Conservation (phyloP, 30 jellyfish, hydroid and myxozoan species). For the Turritopsis rubra region DNA sequence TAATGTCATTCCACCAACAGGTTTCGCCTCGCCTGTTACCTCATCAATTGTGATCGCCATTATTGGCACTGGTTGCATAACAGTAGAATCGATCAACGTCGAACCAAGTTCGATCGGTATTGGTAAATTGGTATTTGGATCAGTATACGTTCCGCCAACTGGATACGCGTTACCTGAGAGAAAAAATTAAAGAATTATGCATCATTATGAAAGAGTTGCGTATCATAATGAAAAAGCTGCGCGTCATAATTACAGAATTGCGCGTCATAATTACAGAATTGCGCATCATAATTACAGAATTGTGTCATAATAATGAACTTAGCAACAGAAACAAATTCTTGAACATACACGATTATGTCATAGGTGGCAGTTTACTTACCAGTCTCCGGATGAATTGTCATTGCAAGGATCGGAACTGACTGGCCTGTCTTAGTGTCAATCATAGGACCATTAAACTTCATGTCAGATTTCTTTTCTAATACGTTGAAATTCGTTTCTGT, state of each 20-base stretch:
- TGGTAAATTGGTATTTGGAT: slow-evolving; percentile 74
- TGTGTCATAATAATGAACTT: too few species aligned
- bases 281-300: background rate
- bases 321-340: too few species aligned
- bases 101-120: slow-evolving; percentile 85
- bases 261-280: background rate
- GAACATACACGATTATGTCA: too few species aligned
- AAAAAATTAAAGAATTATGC: background rate
- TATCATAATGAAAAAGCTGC: background rate
- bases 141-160: slow-evolving; percentile 85
- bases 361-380: slow-evolving; percentile 48
- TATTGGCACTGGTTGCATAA: slow-evolving; percentile 54
- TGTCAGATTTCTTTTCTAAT: slow-evolving; percentile 78
- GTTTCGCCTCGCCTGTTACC: slow-evolving; percentile 62
- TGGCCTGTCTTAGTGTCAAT: slow-evolving; percentile 76
- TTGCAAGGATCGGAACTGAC: slow-evolving; percentile 92
- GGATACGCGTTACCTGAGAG: slow-evolving; percentile 86
- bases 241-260: background rate
- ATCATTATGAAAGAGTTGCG: background rate
- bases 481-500: slow-evolving; percentile 53
- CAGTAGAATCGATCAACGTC: slow-evolving; percentile 33
- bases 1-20: slow-evolving; percentile 78
- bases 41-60: slow-evolving; percentile 76
- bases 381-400: slow-evolving; percentile 90
- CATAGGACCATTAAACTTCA: slow-evolving; percentile 84